Evolutionary conservation across 2,113 vertebrate genomes (phyloP).

Genomic region (Mesembrinibis cayennensis): DNA sequence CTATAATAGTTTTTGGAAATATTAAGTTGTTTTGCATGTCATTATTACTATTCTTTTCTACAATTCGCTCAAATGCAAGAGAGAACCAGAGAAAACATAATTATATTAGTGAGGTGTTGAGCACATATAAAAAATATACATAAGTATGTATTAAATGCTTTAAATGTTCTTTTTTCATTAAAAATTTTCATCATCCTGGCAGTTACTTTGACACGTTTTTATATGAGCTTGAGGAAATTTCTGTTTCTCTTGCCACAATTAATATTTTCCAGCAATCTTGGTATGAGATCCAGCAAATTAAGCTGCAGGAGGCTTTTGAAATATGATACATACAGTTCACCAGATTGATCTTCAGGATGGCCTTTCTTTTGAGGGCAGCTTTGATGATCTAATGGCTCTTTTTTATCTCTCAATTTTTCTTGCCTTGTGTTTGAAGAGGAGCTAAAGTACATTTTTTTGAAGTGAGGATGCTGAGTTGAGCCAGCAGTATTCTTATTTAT

Average conservation of each 20-base stretch:
- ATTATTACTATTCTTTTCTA: neutral
- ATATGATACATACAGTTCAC: neutral
- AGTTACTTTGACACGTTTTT: neutral
- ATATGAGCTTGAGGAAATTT: neutral
- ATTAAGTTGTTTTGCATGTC: neutral
- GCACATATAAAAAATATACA: neutral
- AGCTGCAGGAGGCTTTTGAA: conserved; percentile 43
- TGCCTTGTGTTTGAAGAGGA: neutral
- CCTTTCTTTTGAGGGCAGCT: neutral
- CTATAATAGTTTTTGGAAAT: neutral
- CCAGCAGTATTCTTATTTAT: neutral
- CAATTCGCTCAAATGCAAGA: neutral
- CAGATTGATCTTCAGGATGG: neutral
- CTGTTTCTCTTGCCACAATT: neutral
- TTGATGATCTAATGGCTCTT: neutral
- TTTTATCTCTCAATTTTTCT: neutral
- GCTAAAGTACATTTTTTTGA: neutral
- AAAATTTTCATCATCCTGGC: neutral
- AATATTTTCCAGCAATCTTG: conserved; percentile 13
- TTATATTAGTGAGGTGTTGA: neutral
- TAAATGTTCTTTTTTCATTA: neutral
- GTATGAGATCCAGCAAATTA: neutral
- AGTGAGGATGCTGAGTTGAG: neutral
- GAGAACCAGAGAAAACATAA: neutral
- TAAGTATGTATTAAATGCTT: neutral